Percentiles rank a stretch among this genome's conserved stretches.
Evolutionary conservation across 2,113 vertebrate genomes (phyloP).

Genomic region (Prinia subflava): DNA sequence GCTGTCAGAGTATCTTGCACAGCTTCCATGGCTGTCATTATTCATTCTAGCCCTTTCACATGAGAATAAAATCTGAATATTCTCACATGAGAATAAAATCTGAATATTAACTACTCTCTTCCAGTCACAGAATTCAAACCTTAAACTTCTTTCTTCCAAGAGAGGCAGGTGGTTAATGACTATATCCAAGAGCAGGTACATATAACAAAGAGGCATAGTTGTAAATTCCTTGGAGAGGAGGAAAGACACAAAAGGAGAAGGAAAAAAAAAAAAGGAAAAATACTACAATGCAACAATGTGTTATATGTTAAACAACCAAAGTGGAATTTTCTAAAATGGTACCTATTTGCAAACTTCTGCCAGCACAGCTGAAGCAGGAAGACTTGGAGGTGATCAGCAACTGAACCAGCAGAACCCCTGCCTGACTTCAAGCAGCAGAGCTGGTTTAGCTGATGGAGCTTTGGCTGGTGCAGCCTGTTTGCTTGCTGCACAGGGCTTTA

Average conservation of each 20-base stretch:
- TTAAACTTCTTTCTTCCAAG: not conserved
- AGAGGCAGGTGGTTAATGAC: not conserved
- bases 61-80: not conserved
- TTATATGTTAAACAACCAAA: not conserved
- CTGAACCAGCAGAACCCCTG: not conserved
- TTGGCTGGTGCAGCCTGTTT: not conserved
- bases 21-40: not conserved
- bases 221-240: not conserved
- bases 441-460: not conserved
- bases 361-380: not conserved
- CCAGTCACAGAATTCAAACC: not conserved
- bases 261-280: not conserved
- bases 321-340: not conserved
- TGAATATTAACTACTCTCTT: not conserved
- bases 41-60: not conserved
- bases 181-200: not conserved
- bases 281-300: not conserved
- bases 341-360: not conserved
- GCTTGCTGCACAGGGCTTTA: not conserved
- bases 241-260: not conserved
- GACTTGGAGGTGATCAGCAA: not conserved
- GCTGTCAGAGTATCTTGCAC: not conserved
- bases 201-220: not conserved
- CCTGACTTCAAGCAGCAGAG: not conserved
- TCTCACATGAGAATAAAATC: not conserved